Base-by-base conservation (phyloP, 2,113 vertebrate genomes). In the Tautogolabrus adspersus region DNA sequence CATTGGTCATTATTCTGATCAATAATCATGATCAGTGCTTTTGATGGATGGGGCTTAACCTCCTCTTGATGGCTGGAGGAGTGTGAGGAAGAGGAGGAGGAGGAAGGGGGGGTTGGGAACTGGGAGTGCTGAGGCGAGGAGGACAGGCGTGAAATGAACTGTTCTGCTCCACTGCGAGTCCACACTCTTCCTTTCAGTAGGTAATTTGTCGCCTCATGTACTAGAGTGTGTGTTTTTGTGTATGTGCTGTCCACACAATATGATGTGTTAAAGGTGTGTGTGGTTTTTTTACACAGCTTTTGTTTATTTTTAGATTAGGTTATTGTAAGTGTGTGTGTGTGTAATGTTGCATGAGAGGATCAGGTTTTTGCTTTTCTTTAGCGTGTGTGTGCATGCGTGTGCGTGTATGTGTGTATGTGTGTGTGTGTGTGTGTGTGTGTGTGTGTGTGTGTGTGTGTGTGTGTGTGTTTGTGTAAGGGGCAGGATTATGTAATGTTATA, bases 61-160 rank as follows among this genome's bases (percentile, higher is more conserved):
- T 87, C 82, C 75, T 77, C 79, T 83, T 78, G 85, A 85, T 76
- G 79, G 79, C 84, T 86, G 66, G 42, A 52, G 79, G 78, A 64
- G 79, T 67, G 64, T 63, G 71, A 70, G 81, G 46, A 12, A 26
- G 64, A 52, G 56, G 57, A 23, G 66, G 72, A 34, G 65, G 81
- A 26, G 22, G 11, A 38, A 10, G 67, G 38, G 12, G 46, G n/a
- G 5, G 9, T 44, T 65, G 46, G 62, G 75, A 46, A 26, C 51
- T 64, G 26, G 72, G 76, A 90, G 85, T 77, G 87, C 95, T 95
- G 96, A 96, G 95, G 93, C 93, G 88, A 94, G 93, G 96, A 96
- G 97, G 98, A 97, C 97, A 99, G 95, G 96, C 97, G 96, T 98
- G 97, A 99, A 99, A 98, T 98, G 96, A 98, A 98, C 97, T 98